Evolutionary conservation across 1,140 invertebrate species (phyloP), one percentile per base, ranked within the genome.

Genomic region (Ceratina australensis): DNA sequence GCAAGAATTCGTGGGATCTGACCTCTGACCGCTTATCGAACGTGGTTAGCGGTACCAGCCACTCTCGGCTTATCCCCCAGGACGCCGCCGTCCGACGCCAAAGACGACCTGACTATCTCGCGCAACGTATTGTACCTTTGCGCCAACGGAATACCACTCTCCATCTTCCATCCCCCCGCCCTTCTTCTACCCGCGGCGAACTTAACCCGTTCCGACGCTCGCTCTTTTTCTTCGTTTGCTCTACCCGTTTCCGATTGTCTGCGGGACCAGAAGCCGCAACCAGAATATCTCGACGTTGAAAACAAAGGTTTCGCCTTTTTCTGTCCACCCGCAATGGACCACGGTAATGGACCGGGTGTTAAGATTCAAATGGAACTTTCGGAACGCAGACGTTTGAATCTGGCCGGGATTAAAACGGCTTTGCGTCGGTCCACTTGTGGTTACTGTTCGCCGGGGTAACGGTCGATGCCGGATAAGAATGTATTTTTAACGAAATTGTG

Each of bases 1-100:
- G 49, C 49, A 16, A 66, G 76, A 60, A 74, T 82, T 71, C 79
- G 82, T 82, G 65, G 83, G 76, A 74, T 79, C 72, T 68, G 80
- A 84, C 80, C 83, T 42, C 33, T 67, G 72, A 85, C 83, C 84
- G 84, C 84, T 85, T 85, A 85, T 85, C 84, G 83, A 85, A 85
- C 83, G 80, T 82, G 84, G 84, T 85, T 85, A 78, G 76, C 72
- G 72, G 72, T 65, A 77, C 74, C 76, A 79, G 84, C 80, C 83
- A 77, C 83, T 85, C 82, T 74, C 82, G 83, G 83, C 82, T 85
- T 85, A 85, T 85, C 84, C 84, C 83, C 64, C 47, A 84, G 83
- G 82, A 85, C 82, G 61, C 28, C 82, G 61, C 28, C 76, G 78
- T 73, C 73, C 81, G 75, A 68, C 78, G 78, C 67, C 77, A 54